Conservation (phyloP, 30 jellyfish, hydroid and myxozoan species). For the Euphysa ruthae region DNA sequence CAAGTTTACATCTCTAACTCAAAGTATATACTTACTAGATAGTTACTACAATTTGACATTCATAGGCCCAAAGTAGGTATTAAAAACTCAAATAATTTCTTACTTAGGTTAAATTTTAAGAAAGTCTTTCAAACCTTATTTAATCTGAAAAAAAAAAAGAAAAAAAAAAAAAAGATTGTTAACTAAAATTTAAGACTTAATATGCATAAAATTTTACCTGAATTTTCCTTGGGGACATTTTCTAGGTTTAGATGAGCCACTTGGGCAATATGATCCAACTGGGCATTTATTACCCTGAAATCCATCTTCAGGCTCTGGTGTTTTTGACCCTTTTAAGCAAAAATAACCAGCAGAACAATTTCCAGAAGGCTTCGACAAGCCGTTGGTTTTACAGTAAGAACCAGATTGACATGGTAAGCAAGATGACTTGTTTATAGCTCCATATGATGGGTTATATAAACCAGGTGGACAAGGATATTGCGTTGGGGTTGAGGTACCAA, state of each 20-base stretch:
- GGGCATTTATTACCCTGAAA: constrained; percentile 80
- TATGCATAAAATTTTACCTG: no score
- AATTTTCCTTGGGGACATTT: constrained; percentile 62
- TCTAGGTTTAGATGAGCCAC: constrained; percentile 51
- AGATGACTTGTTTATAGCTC: constrained; percentile 41
- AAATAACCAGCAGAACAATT: constrained; percentile 85
- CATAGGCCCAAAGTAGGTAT: no score
- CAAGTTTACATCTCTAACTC: no score
- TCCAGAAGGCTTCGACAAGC: constrained; percentile 71
- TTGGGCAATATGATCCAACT: constrained; percentile 82
- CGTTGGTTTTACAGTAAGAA: constrained; percentile 61
- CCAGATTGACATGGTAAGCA: constrained; percentile 78
- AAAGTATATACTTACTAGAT: no score
- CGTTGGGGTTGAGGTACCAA: constrained; percentile 70
- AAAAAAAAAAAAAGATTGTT: no score
- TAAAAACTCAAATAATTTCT: no score
- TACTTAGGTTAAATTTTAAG: no score
- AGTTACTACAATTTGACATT: no score
- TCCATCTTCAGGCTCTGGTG: constrained; percentile 66
- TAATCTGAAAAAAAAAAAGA: no score
- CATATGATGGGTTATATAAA: constrained; percentile 68
- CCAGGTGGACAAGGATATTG: constrained; percentile 73
- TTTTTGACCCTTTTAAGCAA: constrained; percentile 67
- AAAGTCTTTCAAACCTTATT: no score
- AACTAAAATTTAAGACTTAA: no score